A percentile compares a stretch with the other conserved stretches of the same genome.
These are phyloP conservation scores for Lepidotrigona ventralis DNA, from an alignment of 1,140 invertebrate genomes.

Conservation along the genomic window DNA sequence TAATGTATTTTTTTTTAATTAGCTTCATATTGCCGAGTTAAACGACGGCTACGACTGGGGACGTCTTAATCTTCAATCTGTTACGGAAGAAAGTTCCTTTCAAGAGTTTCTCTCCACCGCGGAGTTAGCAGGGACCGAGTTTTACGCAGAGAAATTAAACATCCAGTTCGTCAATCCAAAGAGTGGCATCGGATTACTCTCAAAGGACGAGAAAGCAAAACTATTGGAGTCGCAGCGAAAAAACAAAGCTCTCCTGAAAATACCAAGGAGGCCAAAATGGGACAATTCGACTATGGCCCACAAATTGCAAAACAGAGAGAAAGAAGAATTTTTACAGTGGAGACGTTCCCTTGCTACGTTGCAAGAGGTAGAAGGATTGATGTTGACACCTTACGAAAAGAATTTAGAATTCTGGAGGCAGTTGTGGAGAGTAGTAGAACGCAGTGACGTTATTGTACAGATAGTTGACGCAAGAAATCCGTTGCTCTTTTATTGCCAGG, in stretches of 20 bases:
- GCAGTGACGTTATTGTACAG: constrained; percentile 96
- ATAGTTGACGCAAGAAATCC: constrained; percentile 99
- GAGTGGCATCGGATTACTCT: constrained; percentile 83
- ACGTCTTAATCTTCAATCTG: constrained; percentile 93
- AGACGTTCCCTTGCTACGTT: constrained; percentile 88
- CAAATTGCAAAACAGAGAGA: constrained; percentile 89
- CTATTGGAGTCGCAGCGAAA: constrained; percentile 84
- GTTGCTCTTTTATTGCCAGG: constrained; percentile 94
- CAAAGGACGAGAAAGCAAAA: constrained; percentile 83
- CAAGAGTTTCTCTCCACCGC: constrained; percentile 98
- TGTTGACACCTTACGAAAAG: constrained; percentile 98
- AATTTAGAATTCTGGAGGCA: constrained; percentile 99
- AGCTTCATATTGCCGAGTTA: constrained; percentile 93
- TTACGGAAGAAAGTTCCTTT: constrained; percentile 97
- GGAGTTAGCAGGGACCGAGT: constrained; percentile 95
- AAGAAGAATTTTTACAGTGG: constrained; percentile 93
- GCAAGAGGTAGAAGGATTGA: constrained; percentile 89
- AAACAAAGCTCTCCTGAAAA: constrained; percentile 85
- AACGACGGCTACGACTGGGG: constrained; percentile 95
- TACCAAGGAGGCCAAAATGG: constrained; percentile 94
- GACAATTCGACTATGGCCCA: constrained; percentile 86
- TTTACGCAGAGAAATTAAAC: constrained; percentile 94
- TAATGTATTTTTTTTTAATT: constrained; percentile 58
- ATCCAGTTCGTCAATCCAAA: constrained; percentile 87
- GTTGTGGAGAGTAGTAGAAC: constrained; percentile 98